Evolutionary conservation across 1,140 invertebrate genomes (phyloP), one percentile per base, ranked within the genome.

Genomic region (Sinonovacula constricta): DNA sequence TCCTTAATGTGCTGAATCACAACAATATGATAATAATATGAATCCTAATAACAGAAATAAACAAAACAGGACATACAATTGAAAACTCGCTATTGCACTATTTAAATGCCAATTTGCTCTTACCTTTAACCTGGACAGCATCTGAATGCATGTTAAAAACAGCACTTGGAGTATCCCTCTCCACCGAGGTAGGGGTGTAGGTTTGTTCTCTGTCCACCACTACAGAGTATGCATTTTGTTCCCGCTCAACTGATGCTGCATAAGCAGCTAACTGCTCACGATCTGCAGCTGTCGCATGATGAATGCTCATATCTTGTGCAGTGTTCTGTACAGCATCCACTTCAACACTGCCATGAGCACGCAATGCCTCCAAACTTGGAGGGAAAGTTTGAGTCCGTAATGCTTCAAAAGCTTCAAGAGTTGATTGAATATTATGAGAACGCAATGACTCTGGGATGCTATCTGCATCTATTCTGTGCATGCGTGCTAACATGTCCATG

Each of bases 241-340:
- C 71, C 15, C 49, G 26, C 22, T 75, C 71, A 12, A 75, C 71
- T 45, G 39, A 10, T 0, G 59, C 49, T 5, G 24, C 59, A 39
- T 75, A 75, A 18, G 71, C 71, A 18, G 71, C 71, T n/a, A 75
- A 26, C 45, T 75, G 71, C 12, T 75, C 71, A 33, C 71, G 34
- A 15, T 75, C 71, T 0, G 45, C 60, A 0, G 34, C 57, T 31
- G 34, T 22, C 3, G 65, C 31, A 51, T 75, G 71, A 51, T 75
- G 71, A 12, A 75, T 56, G 30, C 71, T 75, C 71, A 75, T 75
- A 63, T 75, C 71, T 22, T 75, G 71, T 33, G 71, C 71, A 28
- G 57, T 75, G 30, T 65, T 75, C 33, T 75, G 71, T 5, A 75
- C 34, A 3, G 36, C 28, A 2, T 54, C 71, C 14, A 65, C 71